A percentile compares a stretch with the other conserved stretches of the same genome.
These are phyloP conservation scores for Sceliomorpha sp. DNA, from an alignment of 2,888 invertebrate genomes.

Conservation along the genomic window DNA sequence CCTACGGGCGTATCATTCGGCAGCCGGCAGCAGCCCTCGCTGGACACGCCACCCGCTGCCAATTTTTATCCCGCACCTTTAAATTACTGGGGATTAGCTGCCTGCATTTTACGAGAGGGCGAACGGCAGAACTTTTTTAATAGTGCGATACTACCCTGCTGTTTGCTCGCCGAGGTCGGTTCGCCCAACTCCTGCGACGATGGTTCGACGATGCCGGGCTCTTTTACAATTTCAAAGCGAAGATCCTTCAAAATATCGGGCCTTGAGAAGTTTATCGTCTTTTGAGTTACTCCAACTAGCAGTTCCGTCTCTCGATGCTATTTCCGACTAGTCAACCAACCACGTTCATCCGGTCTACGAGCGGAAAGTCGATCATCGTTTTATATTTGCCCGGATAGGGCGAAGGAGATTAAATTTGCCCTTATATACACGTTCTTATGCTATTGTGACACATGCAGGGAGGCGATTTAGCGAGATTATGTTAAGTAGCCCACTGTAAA, in stretches of 20 bases:
- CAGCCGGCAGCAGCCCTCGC: conserved; percentile 12
- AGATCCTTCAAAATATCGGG: conserved; percentile 10
- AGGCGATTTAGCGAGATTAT: no score
- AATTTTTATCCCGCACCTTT: conserved; percentile 61
- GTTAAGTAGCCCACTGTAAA: no score
- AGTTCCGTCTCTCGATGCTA: no score
- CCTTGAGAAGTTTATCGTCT: no score
- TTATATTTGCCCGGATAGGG: no score
- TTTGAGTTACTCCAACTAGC: no score
- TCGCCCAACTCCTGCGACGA: not conserved
- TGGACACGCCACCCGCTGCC: conserved; percentile 31
- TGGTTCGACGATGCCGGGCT: not conserved
- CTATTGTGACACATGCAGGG: no score
- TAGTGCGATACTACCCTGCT: conserved; percentile 52
- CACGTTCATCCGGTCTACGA: no score
- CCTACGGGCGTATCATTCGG: conserved; percentile 13
- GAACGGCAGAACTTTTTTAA: conserved; percentile 68
- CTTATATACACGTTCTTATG: no score
- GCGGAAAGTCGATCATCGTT: no score
- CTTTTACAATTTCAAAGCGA: conserved; percentile 61
- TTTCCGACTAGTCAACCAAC: no score
- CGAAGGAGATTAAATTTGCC: no score
- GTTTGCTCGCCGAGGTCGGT: conserved; percentile 4
- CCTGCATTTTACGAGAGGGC: conserved; percentile 66
- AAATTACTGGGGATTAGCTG: conserved; percentile 67